Evolutionary conservation across 2,797 vertebrate species (phyloP).

Genomic region (Oreochromis grahami): DNA sequence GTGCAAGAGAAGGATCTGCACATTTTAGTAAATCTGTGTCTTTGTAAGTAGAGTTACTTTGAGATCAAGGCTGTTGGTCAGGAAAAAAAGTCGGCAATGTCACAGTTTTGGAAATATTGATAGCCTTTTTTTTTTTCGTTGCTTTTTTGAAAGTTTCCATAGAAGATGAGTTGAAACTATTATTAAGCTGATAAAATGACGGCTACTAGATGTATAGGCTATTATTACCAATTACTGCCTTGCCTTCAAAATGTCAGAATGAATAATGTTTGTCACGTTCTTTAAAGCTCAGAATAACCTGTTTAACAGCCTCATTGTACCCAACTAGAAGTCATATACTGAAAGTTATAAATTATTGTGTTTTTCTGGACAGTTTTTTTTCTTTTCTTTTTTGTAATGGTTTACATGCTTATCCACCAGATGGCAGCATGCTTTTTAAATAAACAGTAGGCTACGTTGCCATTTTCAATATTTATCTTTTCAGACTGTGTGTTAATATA

Average conservation of each 20-base stretch:
- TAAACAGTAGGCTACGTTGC: not conserved
- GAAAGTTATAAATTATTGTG: not conserved
- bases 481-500: not conserved
- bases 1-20: not conserved
- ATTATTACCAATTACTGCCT: not conserved
- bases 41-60: not conserved
- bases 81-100: not conserved
- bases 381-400: not conserved
- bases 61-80: not conserved
- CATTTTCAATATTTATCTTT: not conserved
- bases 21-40: not conserved
- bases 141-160: not conserved
- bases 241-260: not conserved
- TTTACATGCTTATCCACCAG: slow-evolving; percentile 21
- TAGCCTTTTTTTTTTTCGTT: not conserved
- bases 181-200: not conserved
- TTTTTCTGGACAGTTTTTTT: not conserved
- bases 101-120: not conserved
- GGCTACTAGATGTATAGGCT: not conserved
- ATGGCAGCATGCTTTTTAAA: slow-evolving; percentile 30
- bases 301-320: not conserved
- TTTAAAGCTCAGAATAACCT: not conserved
- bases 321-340: not conserved
- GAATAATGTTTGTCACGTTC: not conserved
- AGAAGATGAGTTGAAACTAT: not conserved